Evolutionary conservation across 2,113 vertebrate species (phyloP).

Genomic region (Cinclus mexicanus): DNA sequence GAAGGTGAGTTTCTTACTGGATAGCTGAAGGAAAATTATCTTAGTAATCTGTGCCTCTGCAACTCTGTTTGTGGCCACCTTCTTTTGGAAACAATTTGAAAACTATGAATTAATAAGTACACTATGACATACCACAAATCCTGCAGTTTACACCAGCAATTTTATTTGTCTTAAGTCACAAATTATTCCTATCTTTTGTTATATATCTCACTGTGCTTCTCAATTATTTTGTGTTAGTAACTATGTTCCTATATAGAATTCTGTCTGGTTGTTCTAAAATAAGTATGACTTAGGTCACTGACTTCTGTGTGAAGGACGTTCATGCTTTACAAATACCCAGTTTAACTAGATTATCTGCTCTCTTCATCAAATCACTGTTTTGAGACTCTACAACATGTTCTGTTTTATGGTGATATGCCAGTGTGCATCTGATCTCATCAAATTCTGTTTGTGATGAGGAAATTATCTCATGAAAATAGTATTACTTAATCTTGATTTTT

Average conservation of each 20-base stretch:
- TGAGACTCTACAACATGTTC: constrained; percentile 32
- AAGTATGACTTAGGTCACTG: constrained; percentile 4
- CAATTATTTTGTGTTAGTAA: not conserved
- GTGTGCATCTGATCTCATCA: constrained; percentile 37
- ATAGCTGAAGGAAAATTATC: not conserved
- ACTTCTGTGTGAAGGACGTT: constrained; percentile 30
- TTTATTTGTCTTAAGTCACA: not conserved
- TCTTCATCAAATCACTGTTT: constrained; percentile 42
- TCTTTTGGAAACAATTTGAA: not conserved
- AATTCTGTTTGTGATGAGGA: constrained; percentile 40
- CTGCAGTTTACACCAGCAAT: not conserved
- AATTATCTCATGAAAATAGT: constrained; percentile 48
- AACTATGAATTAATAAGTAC: not conserved
- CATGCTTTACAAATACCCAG: constrained; percentile 23
- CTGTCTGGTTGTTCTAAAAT: not conserved
- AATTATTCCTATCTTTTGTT: not conserved
- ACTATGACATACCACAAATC: not conserved
- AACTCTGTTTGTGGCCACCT: not conserved
- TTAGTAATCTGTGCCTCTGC: not conserved
- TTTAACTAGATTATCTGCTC: constrained; percentile 45
- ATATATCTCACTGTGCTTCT: not conserved
- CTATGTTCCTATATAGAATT: not conserved
- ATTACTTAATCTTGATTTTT: constrained; percentile 37
- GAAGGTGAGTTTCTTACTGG: not conserved
- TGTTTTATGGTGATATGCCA: constrained; percentile 36